Base-by-base conservation (phyloP, 2,888 invertebrate genomes). In the Cephus pygmeus region DNA sequence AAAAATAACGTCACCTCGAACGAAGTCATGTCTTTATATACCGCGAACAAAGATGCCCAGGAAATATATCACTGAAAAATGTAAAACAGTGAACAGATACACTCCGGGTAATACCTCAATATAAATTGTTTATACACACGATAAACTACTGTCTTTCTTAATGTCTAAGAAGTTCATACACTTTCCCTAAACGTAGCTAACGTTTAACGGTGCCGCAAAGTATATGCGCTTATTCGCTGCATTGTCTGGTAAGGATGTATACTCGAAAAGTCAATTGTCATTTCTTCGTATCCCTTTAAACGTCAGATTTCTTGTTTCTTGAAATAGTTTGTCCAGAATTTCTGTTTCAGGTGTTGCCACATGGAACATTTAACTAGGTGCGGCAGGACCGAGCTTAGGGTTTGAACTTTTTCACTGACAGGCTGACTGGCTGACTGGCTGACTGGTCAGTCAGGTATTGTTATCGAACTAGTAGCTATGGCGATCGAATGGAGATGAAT, bases 401-500 rank as follows among this genome's bases (percentile, higher is more conserved):
- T 23, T 56, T 23, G 9, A 56, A 56, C 56, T 56, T 56, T 40
- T 56, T 56, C 56, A 56, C 56, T 56, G 56, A 56, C 56, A 23
- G 56, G 23, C 15, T 40, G 40, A 40, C 56, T 56, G 40, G 15
- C 40, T 40, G 12, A 15, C 36, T 40, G 2, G 0, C 6, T 40
- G 56, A 56, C 56, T 23, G 23, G 23, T 56, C 56, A 23, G 56
- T 56, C 56, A 23, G 23, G 23, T 56, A 56, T 56, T 56, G 56
- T 56, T 56, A 56, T 15, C 23, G 56, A 56, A 56, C 56, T 56
- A 56, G 56, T 56, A 56, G 56, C 56, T 56, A 56, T 56, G 56
- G 56, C 82, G 85, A 83, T 86, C 83, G 84, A 87, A 83, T 80
- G 73, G 77, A 77, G 79, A 84, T 80, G 77, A 81, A 81, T 80